Percentiles rank a stretch among this genome's conserved stretches.
Conservation (phyloP, 2,888 invertebrate species). For the Panorpa germanica region DNA sequence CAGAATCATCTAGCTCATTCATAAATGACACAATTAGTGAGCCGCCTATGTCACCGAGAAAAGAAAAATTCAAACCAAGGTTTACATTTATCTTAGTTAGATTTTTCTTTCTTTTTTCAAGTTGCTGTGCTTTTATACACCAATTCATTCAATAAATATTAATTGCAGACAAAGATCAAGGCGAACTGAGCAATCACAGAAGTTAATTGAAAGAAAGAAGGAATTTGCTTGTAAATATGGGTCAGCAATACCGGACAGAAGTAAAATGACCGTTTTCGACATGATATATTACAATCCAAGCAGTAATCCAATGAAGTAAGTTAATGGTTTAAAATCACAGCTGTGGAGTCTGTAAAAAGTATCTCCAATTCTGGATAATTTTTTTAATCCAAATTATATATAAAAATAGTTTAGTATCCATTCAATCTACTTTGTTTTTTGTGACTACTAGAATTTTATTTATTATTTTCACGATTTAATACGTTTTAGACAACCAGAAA, state of each 20-base stretch:
- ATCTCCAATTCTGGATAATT: too few species aligned
- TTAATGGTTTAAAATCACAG: slow-evolving; percentile 10
- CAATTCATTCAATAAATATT: slow-evolving; percentile 9
- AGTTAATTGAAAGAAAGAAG: slow-evolving; percentile 31
- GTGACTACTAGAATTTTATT: too few species aligned
- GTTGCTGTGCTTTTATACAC: background rate
- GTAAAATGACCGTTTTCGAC: slow-evolving; percentile 74
- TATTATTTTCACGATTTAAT: too few species aligned
- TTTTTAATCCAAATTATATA: too few species aligned
- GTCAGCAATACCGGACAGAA: slow-evolving; percentile 35
- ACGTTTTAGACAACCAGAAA: too few species aligned
- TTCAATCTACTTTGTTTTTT: too few species aligned
- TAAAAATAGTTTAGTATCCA: too few species aligned
- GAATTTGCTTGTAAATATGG: slow-evolving; percentile 31
- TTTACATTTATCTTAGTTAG: background rate
- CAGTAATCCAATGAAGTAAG: slow-evolving; percentile 47
- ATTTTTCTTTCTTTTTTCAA: background rate
- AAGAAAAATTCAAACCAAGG: slow-evolving; percentile 4
- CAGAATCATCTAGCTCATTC: slow-evolving; percentile 23
- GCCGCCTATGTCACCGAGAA: slow-evolving; percentile 7
- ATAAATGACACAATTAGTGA: too few species aligned
- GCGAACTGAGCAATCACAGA: slow-evolving; percentile 27
- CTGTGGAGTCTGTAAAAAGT: slow-evolving; percentile 13
- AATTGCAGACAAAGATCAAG: slow-evolving; percentile 1
- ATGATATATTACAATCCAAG: slow-evolving; percentile 80